A percentile compares a stretch with the other conserved stretches of the same genome.
phyloP scores from a whole-genome alignment of 1,140 invertebrate genomes.

The Venturia canescens region DNA sequence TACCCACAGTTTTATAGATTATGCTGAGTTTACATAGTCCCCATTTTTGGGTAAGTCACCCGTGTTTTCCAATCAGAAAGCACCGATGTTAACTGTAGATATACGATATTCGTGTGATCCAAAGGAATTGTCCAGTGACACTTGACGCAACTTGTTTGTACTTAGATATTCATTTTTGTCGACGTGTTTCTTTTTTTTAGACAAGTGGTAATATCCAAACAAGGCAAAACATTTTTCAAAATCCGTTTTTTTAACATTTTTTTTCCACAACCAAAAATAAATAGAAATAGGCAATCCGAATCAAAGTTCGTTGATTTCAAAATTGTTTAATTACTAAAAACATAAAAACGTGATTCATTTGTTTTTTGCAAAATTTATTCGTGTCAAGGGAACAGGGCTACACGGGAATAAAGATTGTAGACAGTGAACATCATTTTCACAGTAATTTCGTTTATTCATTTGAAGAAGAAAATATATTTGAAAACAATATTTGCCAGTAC shows the following conservation, averaged over 20 bases:
- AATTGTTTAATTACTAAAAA: no score
- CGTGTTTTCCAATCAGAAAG: conserved; percentile 6
- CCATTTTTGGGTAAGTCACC: background rate
- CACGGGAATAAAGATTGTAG: no score
- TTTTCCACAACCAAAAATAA: background rate
- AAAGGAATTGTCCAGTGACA: conserved; percentile 19
- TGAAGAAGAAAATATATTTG: conserved; percentile 14
- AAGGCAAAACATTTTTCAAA: no score
- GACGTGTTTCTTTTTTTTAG: background rate
- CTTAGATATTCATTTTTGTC: background rate
- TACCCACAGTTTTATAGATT: conserved; percentile 26
- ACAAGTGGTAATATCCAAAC: no score
- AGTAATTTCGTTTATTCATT: conserved; percentile 22
- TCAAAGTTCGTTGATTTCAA: no score
- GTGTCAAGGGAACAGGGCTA: no score
- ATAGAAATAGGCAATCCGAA: no score
- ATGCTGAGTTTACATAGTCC: conserved; percentile 40
- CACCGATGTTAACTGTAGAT: background rate
- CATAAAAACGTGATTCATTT: no score
- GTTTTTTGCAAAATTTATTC: no score
- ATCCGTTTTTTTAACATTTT: no score
- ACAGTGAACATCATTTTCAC: background rate
- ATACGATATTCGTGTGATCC: background rate
- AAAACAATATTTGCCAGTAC: conserved; percentile 26
- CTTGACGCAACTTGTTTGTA: background rate